Evolutionary conservation across 2,797 vertebrate species (phyloP).

Genomic region (Echeneis naucrates): DNA sequence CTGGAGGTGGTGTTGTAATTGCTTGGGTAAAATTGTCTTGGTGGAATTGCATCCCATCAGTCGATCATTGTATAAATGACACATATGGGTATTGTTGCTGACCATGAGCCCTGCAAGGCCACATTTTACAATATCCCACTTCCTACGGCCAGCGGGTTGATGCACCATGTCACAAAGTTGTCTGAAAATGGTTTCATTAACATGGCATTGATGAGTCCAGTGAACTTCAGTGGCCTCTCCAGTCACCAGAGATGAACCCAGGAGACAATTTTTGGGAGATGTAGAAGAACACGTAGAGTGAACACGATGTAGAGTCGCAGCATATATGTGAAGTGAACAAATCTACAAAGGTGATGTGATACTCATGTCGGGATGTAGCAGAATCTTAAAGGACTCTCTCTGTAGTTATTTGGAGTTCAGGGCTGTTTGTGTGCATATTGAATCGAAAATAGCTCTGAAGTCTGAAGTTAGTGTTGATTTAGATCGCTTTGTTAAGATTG

Average conservation of each 20-base stretch:
- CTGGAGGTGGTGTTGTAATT: neutral
- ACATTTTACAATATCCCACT: neutral
- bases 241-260: neutral
- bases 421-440: no score
- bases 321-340: neutral
- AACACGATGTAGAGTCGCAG: no score
- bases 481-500: slow-evolving; percentile 19
- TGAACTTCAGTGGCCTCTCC: neutral
- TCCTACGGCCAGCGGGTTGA: neutral
- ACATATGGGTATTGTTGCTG: neutral
- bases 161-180: neutral
- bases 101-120: neutral
- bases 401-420: no score
- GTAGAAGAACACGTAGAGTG: neutral
- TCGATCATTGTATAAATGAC: neutral
- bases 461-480: neutral
- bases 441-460: neutral
- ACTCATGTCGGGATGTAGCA: neutral
- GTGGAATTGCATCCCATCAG: no score
- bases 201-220: neutral
- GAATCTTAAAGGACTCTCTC: neutral
- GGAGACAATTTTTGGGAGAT: neutral
- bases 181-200: neutral
- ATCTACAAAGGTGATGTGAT: neutral
- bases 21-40: neutral